A percentile compares a stretch with the other conserved stretches of the same genome.
Evolutionary conservation across 2,797 vertebrate genomes (phyloP).

Genomic region (Neosilurus mollespiculum): DNA sequence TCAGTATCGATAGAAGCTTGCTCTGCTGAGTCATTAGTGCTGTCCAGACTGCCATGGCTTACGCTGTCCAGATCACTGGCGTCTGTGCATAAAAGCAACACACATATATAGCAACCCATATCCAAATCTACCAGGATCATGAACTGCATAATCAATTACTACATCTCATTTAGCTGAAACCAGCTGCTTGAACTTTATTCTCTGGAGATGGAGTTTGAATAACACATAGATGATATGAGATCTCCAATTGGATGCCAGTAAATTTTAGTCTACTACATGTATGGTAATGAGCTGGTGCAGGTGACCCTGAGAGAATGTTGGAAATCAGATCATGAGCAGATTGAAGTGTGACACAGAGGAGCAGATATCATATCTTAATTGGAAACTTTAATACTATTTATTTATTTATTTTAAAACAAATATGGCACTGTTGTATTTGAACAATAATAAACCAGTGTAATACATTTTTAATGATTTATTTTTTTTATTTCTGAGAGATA

Average conservation of each 20-base stretch:
- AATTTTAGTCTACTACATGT: constrained; percentile 30
- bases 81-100: constrained; percentile 73
- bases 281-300: constrained; percentile 52
- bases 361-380: constrained; percentile 61
- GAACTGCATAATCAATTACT: constrained; percentile 19
- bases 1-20: constrained; percentile 79
- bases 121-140: background rate
- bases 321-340: constrained; percentile 53
- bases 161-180: background rate
- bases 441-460: background rate
- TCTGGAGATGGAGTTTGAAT: background rate
- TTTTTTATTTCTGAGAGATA: too few relatives aligned
- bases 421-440: background rate
- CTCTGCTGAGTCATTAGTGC: constrained; percentile 81
- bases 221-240: background rate
- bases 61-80: constrained; percentile 86
- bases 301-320: constrained; percentile 48
- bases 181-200: constrained; percentile 14
- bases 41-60: constrained; percentile 87
- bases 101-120: background rate
- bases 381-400: constrained; percentile 50
- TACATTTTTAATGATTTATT: too few relatives aligned
- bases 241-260: background rate
- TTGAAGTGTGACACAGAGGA: constrained; percentile 46
- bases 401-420: too few relatives aligned